Conservation (phyloP, 1,140 invertebrate genomes). For the Dendrolimus kikuchii region DNA sequence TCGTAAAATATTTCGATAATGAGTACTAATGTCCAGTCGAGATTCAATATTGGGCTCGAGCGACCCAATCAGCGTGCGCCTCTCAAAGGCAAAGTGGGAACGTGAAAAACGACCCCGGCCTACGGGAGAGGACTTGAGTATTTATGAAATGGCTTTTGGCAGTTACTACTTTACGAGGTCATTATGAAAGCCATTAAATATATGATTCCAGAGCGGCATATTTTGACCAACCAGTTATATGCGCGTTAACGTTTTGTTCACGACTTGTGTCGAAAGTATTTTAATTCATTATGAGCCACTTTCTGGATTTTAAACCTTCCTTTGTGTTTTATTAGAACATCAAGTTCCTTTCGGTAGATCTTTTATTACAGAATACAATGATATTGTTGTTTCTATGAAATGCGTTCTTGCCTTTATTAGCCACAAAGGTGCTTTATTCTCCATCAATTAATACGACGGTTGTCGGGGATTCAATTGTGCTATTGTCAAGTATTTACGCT, state of each 20-base stretch:
- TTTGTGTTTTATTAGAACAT: constrained; percentile 42
- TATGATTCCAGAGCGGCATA: constrained; percentile 55
- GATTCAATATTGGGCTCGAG: no score
- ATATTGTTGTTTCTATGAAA: constrained; percentile 12
- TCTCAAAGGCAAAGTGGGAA: no score
- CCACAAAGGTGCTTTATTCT: no score
- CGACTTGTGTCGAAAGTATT: constrained; percentile 55
- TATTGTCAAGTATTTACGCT: no score
- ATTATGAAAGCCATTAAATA: constrained; percentile 64
- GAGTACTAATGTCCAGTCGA: neutral
- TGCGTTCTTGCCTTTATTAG: neutral
- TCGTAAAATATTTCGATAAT: constrained; percentile 2
- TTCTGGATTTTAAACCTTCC: constrained; percentile 36
- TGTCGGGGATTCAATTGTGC: no score
- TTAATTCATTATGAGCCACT: constrained; percentile 50
- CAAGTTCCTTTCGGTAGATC: constrained; percentile 28
- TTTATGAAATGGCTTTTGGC: constrained; percentile 38
- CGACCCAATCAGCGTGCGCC: no score
- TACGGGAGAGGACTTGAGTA: constrained; percentile 25
- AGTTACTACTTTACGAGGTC: constrained; percentile 62
- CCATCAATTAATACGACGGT: no score
- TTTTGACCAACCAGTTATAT: constrained; percentile 56
- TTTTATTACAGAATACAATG: constrained; percentile 16
- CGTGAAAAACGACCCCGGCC: constrained; percentile 18
- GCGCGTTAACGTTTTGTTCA: constrained; percentile 61